A percentile compares a stretch with the other conserved stretches of the same genome.
These are phyloP conservation scores for Champsocephalus esox DNA, from an alignment of 2,797 vertebrate genomes.

Conservation along the genomic window DNA sequence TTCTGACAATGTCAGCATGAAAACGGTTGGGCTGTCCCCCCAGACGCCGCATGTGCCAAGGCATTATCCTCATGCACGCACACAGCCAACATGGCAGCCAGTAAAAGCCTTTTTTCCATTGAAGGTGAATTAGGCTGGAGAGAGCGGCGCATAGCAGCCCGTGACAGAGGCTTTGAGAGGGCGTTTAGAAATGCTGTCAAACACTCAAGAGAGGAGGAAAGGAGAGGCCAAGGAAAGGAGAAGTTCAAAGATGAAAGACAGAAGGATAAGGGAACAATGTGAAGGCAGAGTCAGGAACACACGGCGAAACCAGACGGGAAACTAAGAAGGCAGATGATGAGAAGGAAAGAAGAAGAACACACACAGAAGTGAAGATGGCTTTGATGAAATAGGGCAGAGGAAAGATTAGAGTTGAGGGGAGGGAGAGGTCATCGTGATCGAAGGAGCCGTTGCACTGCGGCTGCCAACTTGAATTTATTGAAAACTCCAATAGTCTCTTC, in stretches of 20 bases:
- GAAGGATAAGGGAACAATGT: neutral
- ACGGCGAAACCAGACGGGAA: neutral
- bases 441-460: too few relatives aligned
- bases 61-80: slow-evolving; percentile 40
- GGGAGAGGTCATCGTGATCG: neutral
- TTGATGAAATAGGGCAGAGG: neutral
- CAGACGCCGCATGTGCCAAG: slow-evolving; percentile 26
- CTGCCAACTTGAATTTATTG: too few relatives aligned
- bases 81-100: slow-evolving; percentile 44
- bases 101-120: slow-evolving; percentile 56
- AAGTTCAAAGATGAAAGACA: neutral
- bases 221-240: slow-evolving; percentile 19
- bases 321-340: neutral
- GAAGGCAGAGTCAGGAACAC: neutral
- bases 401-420: neutral
- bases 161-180: slow-evolving; percentile 64
- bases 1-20: slow-evolving; percentile 40
- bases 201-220: slow-evolving; percentile 41
- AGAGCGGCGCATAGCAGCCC: slow-evolving; percentile 24
- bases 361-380: neutral
- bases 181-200: slow-evolving; percentile 66
- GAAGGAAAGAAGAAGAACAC: neutral
- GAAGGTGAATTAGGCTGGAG: slow-evolving; percentile 59
- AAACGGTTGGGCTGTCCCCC: slow-evolving; percentile 25
- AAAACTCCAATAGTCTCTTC: too few relatives aligned